Evolutionary conservation across 2,113 vertebrate species (phyloP).

Genomic region (Rostratula benghalensis): DNA sequence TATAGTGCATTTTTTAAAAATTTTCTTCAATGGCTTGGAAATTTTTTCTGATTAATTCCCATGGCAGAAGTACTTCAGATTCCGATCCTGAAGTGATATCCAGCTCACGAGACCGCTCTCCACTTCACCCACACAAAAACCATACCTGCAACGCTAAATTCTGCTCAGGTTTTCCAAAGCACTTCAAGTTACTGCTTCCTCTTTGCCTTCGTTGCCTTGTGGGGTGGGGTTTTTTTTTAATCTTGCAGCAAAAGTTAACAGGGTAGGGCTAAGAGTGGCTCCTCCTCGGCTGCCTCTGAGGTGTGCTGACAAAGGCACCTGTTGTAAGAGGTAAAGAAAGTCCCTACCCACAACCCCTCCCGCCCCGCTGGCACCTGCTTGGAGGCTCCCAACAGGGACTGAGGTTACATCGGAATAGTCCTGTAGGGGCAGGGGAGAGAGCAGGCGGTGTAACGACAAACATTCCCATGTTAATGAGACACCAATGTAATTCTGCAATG

Average conservation of each 20-base stretch:
- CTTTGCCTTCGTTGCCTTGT: not conserved
- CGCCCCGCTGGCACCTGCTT: slow-evolving; percentile 45
- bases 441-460: not conserved
- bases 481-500: not conserved
- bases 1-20: not conserved
- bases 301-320: slow-evolving; percentile 68
- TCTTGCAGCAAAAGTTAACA: not conserved
- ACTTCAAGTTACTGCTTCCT: not conserved
- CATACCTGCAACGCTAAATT: slow-evolving; percentile 33
- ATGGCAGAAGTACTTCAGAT: not conserved
- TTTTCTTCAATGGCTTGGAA: not conserved
- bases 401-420: not conserved
- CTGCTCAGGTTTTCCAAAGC: not conserved
- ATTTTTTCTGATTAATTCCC: not conserved
- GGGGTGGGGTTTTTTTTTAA: not conserved
- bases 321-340: slow-evolving; percentile 65
- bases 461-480: not conserved
- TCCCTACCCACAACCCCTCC: slow-evolving; percentile 59
- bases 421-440: not conserved
- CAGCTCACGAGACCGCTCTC: not conserved
- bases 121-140: not conserved
- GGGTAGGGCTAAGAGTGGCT: not conserved
- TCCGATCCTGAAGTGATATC: not conserved
- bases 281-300: not conserved
- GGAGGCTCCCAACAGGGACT: slow-evolving; percentile 50